Evolutionary conservation across 1,140 invertebrate genomes (phyloP), one percentile per base, ranked within the genome.

Genomic region (Drosophila suzukii): DNA sequence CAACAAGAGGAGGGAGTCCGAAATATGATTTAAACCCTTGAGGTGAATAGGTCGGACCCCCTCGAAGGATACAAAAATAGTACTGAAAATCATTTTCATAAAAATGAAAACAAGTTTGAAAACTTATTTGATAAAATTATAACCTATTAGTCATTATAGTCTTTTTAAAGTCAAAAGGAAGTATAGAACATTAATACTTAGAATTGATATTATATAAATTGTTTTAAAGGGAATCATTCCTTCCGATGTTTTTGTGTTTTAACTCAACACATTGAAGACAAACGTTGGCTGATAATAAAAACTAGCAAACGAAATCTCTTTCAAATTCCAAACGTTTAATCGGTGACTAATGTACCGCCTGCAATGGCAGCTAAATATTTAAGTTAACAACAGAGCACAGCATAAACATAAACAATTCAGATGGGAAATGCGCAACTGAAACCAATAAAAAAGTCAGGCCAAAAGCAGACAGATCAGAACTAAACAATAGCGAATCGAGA

Each of bases 371-470:
- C 36, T 39, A 85, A 85, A 61, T 85, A 76, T 82, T 85, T 88
- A 88, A 84, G 47, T 77, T 76, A 75, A 79, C 67, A 77, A 81
- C 73, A 71, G 3, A 11, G 15, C 30, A 51, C 44, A 60, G 61
- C 38, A 67, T 59, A 49, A 68, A 78, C 46, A 78, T 74, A 65
- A 77, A 80, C 72, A 81, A 72, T 46, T 55, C 17, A 13, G 32
- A 44, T 83, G 79, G 83, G 71, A 88, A 88, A 88, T 82, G 75
- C 79, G 79, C 79, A 86, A 88, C 71, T 88, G 79, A 78, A 79
- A 74, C 75, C 84, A 88, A 88, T 88, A 88, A 88, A 88, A 86
- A 88, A 88, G 83, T 88, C 83, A 73, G 68, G 66, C 59, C 50
- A 74, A 81, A 75, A 59, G 53, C 73, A 81, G 65, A 75, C 63